A percentile compares a stretch with the other conserved stretches of the same genome.
Evolutionary conservation across 2,113 vertebrate genomes (phyloP).

Genomic region (Seriola rivoliana): DNA sequence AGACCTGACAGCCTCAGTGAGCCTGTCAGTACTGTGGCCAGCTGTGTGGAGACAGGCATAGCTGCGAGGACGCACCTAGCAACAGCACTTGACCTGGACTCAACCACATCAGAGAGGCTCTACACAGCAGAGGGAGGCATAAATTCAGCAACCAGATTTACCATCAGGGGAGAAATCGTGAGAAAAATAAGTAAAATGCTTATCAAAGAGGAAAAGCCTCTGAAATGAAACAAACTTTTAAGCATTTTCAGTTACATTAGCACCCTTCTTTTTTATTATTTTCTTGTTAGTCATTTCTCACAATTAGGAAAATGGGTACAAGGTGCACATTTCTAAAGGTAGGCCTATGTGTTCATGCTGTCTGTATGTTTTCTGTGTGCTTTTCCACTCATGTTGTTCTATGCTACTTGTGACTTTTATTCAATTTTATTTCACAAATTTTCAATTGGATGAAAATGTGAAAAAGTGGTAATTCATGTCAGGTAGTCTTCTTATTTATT

Average conservation of each 20-base stretch:
- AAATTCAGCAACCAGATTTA: slow-evolving; percentile 15
- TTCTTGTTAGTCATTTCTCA: background rate
- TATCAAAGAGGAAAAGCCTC: background rate
- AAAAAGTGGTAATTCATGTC: background rate
- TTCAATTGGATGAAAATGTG: background rate
- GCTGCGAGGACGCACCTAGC: slow-evolving; percentile 46
- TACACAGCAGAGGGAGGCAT: slow-evolving; percentile 7
- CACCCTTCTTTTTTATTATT: background rate
- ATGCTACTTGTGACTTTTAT: background rate
- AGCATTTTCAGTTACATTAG: background rate
- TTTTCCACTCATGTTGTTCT: background rate
- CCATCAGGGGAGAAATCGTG: background rate
- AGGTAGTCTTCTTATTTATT: background rate
- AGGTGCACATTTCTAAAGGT: background rate
- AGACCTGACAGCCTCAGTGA: background rate
- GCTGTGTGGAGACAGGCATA: slow-evolving; percentile 32
- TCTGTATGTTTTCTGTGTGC: background rate
- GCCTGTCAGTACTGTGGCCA: background rate
- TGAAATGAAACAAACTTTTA: background rate
- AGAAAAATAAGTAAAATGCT: background rate
- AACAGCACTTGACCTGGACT: slow-evolving; percentile 65
- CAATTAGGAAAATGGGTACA: background rate
- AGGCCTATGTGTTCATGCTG: background rate
- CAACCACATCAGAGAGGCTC: slow-evolving; percentile 53
- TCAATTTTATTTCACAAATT: background rate